Evolutionary conservation across 2,888 invertebrate species (phyloP).

Genomic region (Noctua janthe): DNA sequence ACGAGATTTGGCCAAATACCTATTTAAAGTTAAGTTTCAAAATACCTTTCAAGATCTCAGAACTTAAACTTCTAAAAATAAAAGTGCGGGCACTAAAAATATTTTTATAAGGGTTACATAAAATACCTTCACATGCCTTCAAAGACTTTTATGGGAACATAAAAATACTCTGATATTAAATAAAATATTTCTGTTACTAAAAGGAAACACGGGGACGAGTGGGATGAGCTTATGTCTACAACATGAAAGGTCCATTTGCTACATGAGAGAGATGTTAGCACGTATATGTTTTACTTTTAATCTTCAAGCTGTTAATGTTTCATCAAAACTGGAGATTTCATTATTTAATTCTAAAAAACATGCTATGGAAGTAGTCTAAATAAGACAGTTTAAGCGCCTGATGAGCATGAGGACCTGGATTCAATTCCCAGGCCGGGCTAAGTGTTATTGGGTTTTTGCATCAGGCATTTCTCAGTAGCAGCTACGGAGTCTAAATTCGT

Average conservation of each 20-base stretch:
- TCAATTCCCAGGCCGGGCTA: no score
- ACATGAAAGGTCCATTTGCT: constrained; percentile 31
- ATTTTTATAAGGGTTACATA: neutral
- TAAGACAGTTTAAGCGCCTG: no score
- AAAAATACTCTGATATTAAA: constrained; percentile 20
- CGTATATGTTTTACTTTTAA: constrained; percentile 6
- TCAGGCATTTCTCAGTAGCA: no score
- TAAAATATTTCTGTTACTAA: constrained; percentile 38
- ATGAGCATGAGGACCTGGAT: no score
- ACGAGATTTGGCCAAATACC: neutral
- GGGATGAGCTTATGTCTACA: constrained; percentile 28
- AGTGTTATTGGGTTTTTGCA: no score
- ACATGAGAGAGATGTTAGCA: neutral
- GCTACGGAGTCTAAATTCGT: no score
- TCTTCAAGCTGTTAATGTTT: neutral
- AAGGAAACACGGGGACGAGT: constrained; percentile 21
- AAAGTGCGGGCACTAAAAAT: constrained; percentile 10
- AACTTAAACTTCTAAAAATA: constrained; percentile 13
- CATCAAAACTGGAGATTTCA: neutral
- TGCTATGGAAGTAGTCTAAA: no score
- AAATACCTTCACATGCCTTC: constrained; percentile 26
- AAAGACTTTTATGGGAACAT: constrained; percentile 36
- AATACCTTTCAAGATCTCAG: neutral
- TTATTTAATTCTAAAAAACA: neutral
- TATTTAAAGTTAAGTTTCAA: neutral